These are phyloP conservation scores for Vesta saturnalis DNA, from an alignment of 2,888 invertebrate species.

Conservation along the genomic window DNA sequence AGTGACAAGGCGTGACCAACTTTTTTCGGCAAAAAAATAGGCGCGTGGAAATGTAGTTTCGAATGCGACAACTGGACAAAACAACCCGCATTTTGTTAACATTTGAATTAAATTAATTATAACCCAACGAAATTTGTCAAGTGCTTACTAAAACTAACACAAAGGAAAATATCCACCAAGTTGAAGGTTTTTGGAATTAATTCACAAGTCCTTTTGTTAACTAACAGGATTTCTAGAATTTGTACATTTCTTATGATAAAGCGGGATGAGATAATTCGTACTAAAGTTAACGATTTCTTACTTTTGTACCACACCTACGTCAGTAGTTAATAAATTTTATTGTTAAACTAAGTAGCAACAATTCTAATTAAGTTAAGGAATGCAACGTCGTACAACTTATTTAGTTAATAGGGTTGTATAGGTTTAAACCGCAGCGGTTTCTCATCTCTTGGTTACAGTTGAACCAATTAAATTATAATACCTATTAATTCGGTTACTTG, in stretches of 20 bases:
- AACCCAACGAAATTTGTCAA: background rate
- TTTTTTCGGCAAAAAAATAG: background rate
- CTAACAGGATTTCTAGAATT: no score
- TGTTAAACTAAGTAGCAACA: slow-evolving; percentile 18
- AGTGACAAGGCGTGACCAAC: background rate
- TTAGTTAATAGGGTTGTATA: slow-evolving; percentile 21
- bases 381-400: slow-evolving; percentile 10
- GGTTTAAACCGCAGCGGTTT: background rate
- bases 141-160: background rate
- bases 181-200: no score
- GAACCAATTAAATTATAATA: slow-evolving; percentile 32
- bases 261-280: no score
- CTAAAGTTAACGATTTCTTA: no score
- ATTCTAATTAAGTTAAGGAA: slow-evolving; percentile 16
- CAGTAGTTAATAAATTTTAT: slow-evolving; percentile 1
- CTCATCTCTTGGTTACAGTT: background rate
- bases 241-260: no score
- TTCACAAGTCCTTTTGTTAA: no score
- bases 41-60: background rate
- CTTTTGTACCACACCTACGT: no score
- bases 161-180: background rate
- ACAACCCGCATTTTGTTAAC: background rate
- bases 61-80: background rate
- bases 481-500: slow-evolving; percentile 29
- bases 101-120: background rate